Base-by-base conservation (phyloP, 30 jellyfish, hydroid and myxozoan species). In the Aurelia coerulea region DNA sequence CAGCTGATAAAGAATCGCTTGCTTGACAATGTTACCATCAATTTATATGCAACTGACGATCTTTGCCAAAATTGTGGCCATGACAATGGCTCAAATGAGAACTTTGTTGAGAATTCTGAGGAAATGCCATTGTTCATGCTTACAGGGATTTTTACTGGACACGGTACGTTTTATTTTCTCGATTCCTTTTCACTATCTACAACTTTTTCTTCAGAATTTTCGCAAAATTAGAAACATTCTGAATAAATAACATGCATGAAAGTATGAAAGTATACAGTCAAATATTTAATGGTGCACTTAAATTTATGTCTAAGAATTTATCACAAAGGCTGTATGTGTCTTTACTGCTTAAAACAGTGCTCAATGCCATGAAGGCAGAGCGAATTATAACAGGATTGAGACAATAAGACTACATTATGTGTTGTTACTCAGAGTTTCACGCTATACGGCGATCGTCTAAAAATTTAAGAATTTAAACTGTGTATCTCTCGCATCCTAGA, bases 11-110 rank as follows among this genome's bases (percentile, higher is more conserved):
- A 11, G 69, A 60, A 60, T 60, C 13, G 10, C 33, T 11, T 60
- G 69, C 33, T 7, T 60, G 69, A 60, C 69, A 60, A 23, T 60
- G 1, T 3, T 0, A 5, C 69, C 35, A 60, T 60, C 10, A 60
- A 60, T 3, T 60, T 60, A 23, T 60, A 60, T 60, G 31, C 69
- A 23, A 60, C 2, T 4, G 29, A 60, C 69, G 1, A 13, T 60
- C 69, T 11, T 60, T 60, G 69, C 69, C 69, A 23, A 60, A 60
- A 60, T 60, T 60, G 69, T 11, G 69, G 69, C 33, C 11, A 23
- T 60, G 69, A 60, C 10, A 23, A 60, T 60, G 69, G 69, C 13
- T 13, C 69, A 60, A 13, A 10, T 60, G 35, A 60, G 69, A 13
- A 60, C 35, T 7, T 7, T 13, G 1, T 32, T 16, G 35, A 3